Evolutionary conservation across 2,797 vertebrate species (phyloP), one percentile per base, ranked within the genome.

Genomic region (Helicolenus hilgendorfi): DNA sequence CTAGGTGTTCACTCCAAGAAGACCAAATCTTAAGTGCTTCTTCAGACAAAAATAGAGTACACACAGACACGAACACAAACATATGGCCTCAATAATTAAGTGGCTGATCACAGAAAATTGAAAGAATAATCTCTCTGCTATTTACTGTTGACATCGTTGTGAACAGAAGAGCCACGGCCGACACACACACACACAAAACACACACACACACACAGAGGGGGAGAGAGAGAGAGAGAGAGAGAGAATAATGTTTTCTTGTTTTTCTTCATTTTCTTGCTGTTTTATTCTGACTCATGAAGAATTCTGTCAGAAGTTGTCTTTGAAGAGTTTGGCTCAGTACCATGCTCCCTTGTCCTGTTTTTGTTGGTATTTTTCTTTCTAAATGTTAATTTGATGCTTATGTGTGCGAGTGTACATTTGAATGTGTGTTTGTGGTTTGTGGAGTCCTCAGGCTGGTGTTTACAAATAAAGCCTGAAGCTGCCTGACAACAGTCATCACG

Each of bases 291-390:
- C 84, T 96, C 94, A 97, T 97, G 91, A 92, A 58, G 38, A 78
- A 97, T 97, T 97, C 96, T 90, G 88, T 97, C 95, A 96, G 96
- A 96, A 95, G 94, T 95, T 69, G 87, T 94, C 91, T 96, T 95
- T 94, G 94, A 96, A 95, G 94, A 92, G 84, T 89, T 87, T 84
- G 89, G 86, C 85, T 89, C 84, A 63, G 83, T 31, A 81, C 77
- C 76, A 67, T 73, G 72, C 83, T 93, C 88, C 83, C 92, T 95
- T 93, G 93, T 96, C 93, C 93, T 92, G 91, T 89, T 95, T 94
- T 93, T 95, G 92, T 95, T 93, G 89, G 92, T 94, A 91, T 94
- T 94, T 95, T 94, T 88, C 89, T 93, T 87, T 92, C 90, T 89
- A 94, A 94, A 96, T 96, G 92, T 91, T 96, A 95, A 95, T 96